phyloP scores from a whole-genome alignment of 2,113 vertebrate genomes.

The Thinocorus orbignyianus region DNA sequence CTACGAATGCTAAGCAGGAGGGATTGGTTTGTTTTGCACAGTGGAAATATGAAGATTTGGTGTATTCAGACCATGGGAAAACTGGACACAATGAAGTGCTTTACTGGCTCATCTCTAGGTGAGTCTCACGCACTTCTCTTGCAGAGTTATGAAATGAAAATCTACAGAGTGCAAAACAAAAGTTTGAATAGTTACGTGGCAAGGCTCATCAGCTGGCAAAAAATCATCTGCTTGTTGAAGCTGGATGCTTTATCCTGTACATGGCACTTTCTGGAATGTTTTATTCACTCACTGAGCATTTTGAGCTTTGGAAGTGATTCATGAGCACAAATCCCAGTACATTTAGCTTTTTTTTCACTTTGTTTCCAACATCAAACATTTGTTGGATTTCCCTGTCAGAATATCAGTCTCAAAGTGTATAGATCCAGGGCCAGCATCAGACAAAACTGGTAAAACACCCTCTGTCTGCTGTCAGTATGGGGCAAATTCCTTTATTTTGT shows the following conservation, averaged over 20 bases:
- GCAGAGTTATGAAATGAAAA: neutral
- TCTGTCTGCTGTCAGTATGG: neutral
- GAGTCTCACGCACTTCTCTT: slow-evolving; percentile 4
- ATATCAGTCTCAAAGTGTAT: neutral
- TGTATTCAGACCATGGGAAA: neutral
- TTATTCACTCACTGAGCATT: slow-evolving; percentile 42
- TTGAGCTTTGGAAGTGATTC: slow-evolving; percentile 38
- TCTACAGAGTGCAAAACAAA: neutral
- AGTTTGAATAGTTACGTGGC: neutral
- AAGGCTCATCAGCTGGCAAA: neutral
- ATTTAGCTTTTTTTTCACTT: slow-evolving; percentile 2
- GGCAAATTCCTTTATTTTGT: neutral
- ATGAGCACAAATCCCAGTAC: slow-evolving; percentile 19
- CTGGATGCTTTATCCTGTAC: neutral
- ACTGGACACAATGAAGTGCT: neutral
- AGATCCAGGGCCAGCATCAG: neutral
- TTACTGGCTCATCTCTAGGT: neutral
- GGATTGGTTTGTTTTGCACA: neutral
- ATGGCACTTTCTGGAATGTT: slow-evolving; percentile 36
- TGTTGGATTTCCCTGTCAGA: neutral
- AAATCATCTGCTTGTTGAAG: neutral
- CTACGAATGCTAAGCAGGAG: neutral
- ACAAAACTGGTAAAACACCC: neutral
- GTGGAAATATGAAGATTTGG: neutral
- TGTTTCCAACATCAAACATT: neutral